phyloP scores from a whole-genome alignment of 2,888 invertebrate species.

The Philonicus albiceps region DNA sequence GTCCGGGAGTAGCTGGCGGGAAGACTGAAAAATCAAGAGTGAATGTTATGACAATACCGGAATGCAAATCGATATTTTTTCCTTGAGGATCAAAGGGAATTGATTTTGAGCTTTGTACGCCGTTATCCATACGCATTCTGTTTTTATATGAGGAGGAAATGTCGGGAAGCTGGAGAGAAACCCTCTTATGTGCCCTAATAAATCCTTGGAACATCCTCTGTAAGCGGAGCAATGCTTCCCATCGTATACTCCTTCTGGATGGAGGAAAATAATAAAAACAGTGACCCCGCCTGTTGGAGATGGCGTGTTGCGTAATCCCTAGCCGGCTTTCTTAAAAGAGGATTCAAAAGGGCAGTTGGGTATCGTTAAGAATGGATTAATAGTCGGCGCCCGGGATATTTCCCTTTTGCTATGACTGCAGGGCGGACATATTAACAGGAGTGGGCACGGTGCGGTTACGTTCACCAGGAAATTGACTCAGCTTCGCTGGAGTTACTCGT shows the following conservation, averaged over 20 bases:
- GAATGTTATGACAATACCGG: background rate
- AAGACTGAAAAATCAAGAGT: background rate
- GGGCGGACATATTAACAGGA: background rate
- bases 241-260: background rate
- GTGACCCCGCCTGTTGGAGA: background rate
- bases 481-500: background rate
- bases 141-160: background rate
- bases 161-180: background rate
- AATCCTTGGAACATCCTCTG: background rate
- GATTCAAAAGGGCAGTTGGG: background rate
- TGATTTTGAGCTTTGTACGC: background rate
- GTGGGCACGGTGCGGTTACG: background rate
- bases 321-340: background rate
- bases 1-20: background rate
- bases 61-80: background rate
- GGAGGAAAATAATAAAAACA: background rate
- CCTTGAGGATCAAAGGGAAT: background rate
- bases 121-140: background rate
- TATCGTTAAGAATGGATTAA: background rate
- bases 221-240: background rate
- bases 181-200: background rate
- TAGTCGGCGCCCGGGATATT: background rate
- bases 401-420: background rate
- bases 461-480: background rate
- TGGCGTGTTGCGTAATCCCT: background rate